A percentile compares a stretch with the other conserved stretches of the same genome.
phyloP scores from a whole-genome alignment of 2,797 vertebrate genomes.

The Aulostomus chinensis region DNA sequence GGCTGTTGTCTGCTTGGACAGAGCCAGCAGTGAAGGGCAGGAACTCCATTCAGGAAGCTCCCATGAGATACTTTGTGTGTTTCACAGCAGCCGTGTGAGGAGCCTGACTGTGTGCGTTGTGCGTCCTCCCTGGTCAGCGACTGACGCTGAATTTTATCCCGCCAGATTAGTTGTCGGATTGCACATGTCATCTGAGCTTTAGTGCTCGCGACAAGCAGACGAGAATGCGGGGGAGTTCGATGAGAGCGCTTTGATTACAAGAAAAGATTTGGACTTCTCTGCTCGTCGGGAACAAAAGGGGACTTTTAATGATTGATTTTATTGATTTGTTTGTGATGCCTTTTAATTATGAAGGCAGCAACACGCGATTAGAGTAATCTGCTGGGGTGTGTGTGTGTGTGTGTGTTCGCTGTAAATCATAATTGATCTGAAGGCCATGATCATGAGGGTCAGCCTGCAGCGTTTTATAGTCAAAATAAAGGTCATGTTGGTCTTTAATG shows the following conservation, averaged over 20 bases:
- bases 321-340: too few relatives aligned
- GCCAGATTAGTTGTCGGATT: conserved; percentile 56
- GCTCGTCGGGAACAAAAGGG: too few relatives aligned
- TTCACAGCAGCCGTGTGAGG: conserved; percentile 20
- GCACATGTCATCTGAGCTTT: too few relatives aligned
- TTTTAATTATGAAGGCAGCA: too few relatives aligned
- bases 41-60: conserved; percentile 46
- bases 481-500: not conserved
- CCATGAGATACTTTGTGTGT: conserved; percentile 27
- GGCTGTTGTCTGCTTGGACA: conserved; percentile 59
- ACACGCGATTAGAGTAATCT: too few relatives aligned
- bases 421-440: not conserved
- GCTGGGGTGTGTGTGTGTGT: too few relatives aligned
- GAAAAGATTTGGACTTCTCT: too few relatives aligned
- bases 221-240: too few relatives aligned
- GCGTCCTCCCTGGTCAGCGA: conserved; percentile 31
- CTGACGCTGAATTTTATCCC: conserved; percentile 51
- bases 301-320: too few relatives aligned
- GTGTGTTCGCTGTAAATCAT: not conserved
- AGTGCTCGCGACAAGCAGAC: too few relatives aligned
- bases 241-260: too few relatives aligned
- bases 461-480: not conserved
- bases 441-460: not conserved
- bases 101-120: conserved; percentile 7
- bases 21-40: conserved; percentile 34